phyloP scores from a whole-genome alignment of 2,113 vertebrate species.

The Chionodraco myersi region DNA sequence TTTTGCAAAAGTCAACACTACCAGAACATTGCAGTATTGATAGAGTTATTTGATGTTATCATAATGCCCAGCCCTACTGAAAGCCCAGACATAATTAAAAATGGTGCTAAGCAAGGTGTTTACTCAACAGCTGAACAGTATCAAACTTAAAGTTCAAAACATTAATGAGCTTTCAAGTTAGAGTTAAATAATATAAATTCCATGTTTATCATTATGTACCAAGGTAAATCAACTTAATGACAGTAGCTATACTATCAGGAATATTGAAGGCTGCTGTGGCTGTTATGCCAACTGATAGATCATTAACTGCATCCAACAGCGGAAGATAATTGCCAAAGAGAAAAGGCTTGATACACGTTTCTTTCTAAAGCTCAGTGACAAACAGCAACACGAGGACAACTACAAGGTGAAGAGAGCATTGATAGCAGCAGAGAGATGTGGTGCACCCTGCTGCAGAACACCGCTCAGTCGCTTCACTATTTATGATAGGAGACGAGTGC shows the following conservation, averaged over 20 bases:
- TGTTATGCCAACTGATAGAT: background rate
- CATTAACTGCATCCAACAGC: slow-evolving; percentile 12
- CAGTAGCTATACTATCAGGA: background rate
- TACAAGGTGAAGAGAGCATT: slow-evolving; percentile 16
- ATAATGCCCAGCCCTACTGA: background rate
- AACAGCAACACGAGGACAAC: slow-evolving; percentile 17
- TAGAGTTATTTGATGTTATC: too few species aligned
- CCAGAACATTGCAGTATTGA: too few species aligned
- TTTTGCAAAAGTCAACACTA: too few species aligned
- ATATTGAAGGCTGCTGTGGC: background rate
- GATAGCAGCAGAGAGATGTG: slow-evolving; percentile 15
- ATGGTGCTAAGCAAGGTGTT: background rate
- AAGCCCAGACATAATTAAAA: slow-evolving; percentile 2
- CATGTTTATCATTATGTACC: background rate
- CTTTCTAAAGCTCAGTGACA: slow-evolving; percentile 7
- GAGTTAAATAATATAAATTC: background rate
- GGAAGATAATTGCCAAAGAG: background rate
- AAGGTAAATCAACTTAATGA: background rate
- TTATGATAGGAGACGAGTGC: slow-evolving; percentile 37
- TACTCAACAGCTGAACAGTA: background rate
- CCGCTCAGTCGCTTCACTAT: slow-evolving; percentile 21
- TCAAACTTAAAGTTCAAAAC: background rate
- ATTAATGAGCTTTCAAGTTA: background rate
- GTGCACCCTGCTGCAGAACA: slow-evolving; percentile 1
- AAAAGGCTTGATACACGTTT: background rate